Evolutionary conservation across 2,113 vertebrate genomes (phyloP).

Genomic region (Ochotona curzoniae): DNA sequence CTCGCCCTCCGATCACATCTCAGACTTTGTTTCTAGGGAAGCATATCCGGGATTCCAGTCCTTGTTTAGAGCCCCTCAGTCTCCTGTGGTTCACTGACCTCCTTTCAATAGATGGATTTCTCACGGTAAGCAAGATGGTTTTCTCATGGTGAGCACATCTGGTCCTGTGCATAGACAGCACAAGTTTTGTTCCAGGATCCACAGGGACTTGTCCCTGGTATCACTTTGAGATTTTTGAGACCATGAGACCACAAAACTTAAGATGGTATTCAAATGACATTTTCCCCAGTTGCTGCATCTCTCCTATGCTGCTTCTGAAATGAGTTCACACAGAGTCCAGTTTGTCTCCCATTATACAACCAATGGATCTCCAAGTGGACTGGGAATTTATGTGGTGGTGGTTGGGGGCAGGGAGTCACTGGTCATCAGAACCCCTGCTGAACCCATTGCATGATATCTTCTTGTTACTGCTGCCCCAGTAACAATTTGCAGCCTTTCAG

Average conservation of each 20-base stretch:
- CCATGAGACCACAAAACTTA: background rate
- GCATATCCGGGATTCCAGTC: background rate
- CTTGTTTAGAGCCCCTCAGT: background rate
- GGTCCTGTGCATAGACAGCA: background rate
- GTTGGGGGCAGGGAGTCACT: too few species aligned
- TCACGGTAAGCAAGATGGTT: background rate
- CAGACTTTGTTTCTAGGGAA: background rate
- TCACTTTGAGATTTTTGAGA: background rate
- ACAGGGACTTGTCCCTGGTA: background rate
- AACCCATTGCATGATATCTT: fast-evolving
- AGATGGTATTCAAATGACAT: background rate
- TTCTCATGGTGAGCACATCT: background rate
- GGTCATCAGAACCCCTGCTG: background rate
- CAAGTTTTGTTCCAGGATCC: background rate
- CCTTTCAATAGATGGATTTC: background rate
- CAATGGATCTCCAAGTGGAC: background rate
- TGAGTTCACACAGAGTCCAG: background rate
- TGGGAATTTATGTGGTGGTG: background rate
- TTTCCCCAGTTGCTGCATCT: background rate
- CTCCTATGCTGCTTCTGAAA: background rate
- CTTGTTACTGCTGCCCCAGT: background rate
- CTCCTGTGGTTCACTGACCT: background rate
- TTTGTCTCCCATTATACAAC: background rate
- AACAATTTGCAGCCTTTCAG: background rate
- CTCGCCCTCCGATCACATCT: background rate